Percentiles rank a stretch among this genome's conserved stretches.
Conservation (phyloP, 64 coral and sea anemone genomes). For the Exaiptasia diaphana region DNA sequence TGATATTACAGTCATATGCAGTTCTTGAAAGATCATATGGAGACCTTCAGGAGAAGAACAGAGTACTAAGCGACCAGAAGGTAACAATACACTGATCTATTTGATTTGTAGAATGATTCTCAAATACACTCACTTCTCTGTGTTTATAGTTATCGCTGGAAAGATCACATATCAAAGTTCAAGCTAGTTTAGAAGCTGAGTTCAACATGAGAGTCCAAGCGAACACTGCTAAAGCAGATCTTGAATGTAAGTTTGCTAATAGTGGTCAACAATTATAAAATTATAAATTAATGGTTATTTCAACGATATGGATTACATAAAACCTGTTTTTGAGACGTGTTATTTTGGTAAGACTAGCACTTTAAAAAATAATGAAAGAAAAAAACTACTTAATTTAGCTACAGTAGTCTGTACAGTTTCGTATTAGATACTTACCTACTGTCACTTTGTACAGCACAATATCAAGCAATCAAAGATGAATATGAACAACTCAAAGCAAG, state of each 20-base stretch:
- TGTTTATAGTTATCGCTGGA: constrained; percentile 82
- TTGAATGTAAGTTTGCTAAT: constrained; percentile 85
- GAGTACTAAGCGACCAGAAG: constrained; percentile 84
- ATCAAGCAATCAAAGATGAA: constrained; percentile 69
- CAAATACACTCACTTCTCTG: too few relatives aligned
- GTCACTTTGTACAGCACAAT: constrained; percentile 76
- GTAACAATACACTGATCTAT: constrained; percentile 20
- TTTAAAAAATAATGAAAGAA: too few relatives aligned
- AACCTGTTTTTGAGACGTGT: too few relatives aligned
- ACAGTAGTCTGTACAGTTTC: too few relatives aligned
- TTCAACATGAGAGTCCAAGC: constrained; percentile 71
- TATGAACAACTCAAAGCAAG: constrained; percentile 64
- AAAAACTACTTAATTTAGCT: too few relatives aligned
- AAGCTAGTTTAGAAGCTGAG: constrained; percentile 87
- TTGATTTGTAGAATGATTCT: too few relatives aligned
- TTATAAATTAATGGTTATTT: too few relatives aligned
- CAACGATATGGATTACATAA: too few relatives aligned
- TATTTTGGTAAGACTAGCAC: too few relatives aligned
- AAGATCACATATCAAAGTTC: constrained; percentile 81
- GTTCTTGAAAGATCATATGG: constrained; percentile 86
- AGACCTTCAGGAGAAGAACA: constrained; percentile 95
- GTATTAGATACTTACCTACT: too few relatives aligned
- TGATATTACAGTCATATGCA: constrained; percentile 62
- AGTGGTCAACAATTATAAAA: too few relatives aligned
- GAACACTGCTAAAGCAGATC: constrained; percentile 73